Evolutionary conservation across 2,888 invertebrate species (phyloP).

Genomic region (Hydropsyche betteni): DNA sequence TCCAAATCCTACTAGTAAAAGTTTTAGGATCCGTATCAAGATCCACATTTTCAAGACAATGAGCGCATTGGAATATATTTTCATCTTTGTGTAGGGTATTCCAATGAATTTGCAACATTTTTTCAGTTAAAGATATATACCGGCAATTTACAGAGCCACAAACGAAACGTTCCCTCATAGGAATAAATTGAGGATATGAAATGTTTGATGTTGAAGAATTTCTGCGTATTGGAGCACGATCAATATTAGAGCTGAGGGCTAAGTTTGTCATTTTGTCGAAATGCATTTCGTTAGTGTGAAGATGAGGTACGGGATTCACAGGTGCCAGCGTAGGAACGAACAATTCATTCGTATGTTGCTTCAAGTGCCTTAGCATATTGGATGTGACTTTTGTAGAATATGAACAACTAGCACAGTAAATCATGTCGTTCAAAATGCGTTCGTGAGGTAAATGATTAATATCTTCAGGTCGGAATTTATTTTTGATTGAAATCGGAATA

Average conservation of each 20-base stretch:
- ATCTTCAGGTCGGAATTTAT: constrained; percentile 67
- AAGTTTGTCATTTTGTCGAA: constrained; percentile 88
- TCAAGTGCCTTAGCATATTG: constrained; percentile 77
- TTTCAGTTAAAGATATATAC: constrained; percentile 76
- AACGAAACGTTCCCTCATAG: constrained; percentile 69
- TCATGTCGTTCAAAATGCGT: constrained; percentile 69
- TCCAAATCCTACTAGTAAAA: constrained; percentile 59
- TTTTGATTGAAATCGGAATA: constrained; percentile 52
- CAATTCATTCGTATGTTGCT: constrained; percentile 70
- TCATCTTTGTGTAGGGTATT: constrained; percentile 74
- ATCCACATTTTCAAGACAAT: constrained; percentile 71
- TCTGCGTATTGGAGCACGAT: constrained; percentile 56
- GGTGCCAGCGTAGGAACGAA: constrained; percentile 74
- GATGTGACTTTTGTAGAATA: constrained; percentile 75
- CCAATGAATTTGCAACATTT: constrained; percentile 77
- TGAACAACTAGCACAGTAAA: constrained; percentile 73
- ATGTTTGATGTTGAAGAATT: constrained; percentile 51
- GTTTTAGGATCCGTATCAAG: constrained; percentile 57
- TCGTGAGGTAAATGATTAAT: constrained; percentile 71
- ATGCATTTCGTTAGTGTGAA: constrained; percentile 80
- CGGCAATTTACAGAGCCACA: constrained; percentile 77
- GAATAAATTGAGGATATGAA: constrained; percentile 64
- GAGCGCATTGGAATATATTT: constrained; percentile 72
- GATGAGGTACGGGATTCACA: constrained; percentile 83
- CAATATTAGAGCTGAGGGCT: constrained; percentile 72